A percentile compares a stretch with the other conserved stretches of the same genome.
phyloP scores from a whole-genome alignment of 2,113 vertebrate genomes.

The Oostethus manadensis region DNA sequence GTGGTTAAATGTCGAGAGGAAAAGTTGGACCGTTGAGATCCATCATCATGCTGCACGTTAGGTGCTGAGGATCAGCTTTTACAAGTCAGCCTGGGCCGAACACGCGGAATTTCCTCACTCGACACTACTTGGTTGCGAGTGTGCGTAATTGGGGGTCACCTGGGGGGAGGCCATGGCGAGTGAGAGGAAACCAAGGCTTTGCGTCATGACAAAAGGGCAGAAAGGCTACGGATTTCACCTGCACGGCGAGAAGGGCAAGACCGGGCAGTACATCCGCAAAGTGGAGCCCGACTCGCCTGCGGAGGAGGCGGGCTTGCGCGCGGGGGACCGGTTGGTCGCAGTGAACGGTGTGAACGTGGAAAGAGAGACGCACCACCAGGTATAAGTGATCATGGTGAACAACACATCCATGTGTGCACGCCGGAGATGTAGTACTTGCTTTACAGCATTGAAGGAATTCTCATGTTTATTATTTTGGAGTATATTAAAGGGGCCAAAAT shows the following conservation, averaged over 20 bases:
- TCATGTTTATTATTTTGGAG: too few relatives aligned
- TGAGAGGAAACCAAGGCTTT: conserved; percentile 85
- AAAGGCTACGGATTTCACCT: conserved; percentile 92
- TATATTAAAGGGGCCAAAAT: too few relatives aligned
- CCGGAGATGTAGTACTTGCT: background rate
- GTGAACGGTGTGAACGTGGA: conserved; percentile 93
- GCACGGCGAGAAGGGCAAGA: conserved; percentile 93
- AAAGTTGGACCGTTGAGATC: conserved; percentile 4
- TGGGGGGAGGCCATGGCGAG: conserved; percentile 73
- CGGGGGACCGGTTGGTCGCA: conserved; percentile 86
- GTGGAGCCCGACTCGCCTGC: conserved; percentile 87
- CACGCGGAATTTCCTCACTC: background rate
- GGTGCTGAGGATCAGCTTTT: conserved; percentile 7
- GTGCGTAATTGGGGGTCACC: conserved; percentile 21
- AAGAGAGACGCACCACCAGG: conserved; percentile 91
- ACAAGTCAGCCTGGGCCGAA: conserved; percentile 2
- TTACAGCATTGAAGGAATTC: too few relatives aligned
- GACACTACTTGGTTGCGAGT: conserved; percentile 2
- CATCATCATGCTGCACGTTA: conserved; percentile 13
- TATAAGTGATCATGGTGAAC: conserved; percentile 30
- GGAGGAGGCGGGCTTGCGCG: conserved; percentile 82
- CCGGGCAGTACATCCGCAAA: conserved; percentile 90
- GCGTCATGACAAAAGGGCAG: conserved; percentile 80
- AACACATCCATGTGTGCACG: background rate
- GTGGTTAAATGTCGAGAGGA: conserved; percentile 36